Conservation (phyloP, 2,113 vertebrate species). For the Epinephelus fuscoguttatus region DNA sequence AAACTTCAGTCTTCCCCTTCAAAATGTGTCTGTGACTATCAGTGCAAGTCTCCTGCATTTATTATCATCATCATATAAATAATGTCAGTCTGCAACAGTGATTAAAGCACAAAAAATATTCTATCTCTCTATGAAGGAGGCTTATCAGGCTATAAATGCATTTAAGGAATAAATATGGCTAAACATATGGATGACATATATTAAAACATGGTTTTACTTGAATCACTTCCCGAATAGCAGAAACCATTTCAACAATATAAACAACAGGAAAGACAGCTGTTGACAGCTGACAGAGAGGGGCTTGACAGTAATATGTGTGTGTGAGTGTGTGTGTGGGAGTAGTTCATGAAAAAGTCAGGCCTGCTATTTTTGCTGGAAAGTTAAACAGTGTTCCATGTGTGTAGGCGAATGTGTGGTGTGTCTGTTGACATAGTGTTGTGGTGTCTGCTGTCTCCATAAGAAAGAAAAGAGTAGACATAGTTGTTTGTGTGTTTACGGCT, state of each 20-base stretch:
- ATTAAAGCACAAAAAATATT: background rate
- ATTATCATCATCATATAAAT: background rate
- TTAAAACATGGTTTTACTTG: background rate
- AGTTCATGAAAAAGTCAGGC: background rate
- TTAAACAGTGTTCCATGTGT: background rate
- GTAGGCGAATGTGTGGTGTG: background rate
- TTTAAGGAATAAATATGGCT: background rate
- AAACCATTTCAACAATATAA: background rate
- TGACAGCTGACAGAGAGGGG: slow-evolving; percentile 32
- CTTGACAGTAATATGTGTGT: slow-evolving; percentile 7
- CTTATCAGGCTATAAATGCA: background rate
- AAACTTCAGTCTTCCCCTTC: background rate
- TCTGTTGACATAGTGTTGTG: background rate
- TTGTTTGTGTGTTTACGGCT: background rate
- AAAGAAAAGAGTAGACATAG: slow-evolving; percentile 10
- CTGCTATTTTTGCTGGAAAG: background rate
- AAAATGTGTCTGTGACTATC: slow-evolving; percentile 2
- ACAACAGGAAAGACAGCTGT: slow-evolving; percentile 22
- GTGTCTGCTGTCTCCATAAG: background rate
- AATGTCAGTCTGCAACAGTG: background rate
- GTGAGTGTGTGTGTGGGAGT: background rate
- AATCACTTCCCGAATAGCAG: background rate
- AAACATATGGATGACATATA: background rate
- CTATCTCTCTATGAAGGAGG: background rate
- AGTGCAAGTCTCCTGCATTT: background rate